A percentile compares a stretch with the other conserved stretches of the same genome.
Conservation (phyloP, 2,113 vertebrate genomes). For the Oreochromis niloticus region DNA sequence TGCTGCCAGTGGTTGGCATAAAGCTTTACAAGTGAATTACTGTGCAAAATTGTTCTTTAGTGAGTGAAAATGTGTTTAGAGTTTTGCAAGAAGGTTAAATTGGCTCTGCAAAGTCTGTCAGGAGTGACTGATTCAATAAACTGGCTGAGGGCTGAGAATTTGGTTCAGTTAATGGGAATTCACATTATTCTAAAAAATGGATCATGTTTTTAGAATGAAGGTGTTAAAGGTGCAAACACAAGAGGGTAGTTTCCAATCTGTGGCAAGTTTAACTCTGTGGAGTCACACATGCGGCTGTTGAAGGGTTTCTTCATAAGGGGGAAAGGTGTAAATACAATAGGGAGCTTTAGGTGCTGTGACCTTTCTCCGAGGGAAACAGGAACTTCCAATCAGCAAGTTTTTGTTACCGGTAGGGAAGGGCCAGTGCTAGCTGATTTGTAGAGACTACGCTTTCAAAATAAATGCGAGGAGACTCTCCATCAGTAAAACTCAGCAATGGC, state of each 20-base stretch:
- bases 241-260: background rate
- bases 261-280: background rate
- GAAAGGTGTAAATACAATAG: background rate
- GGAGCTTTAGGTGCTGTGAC: background rate
- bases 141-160: background rate
- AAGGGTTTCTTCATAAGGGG: background rate
- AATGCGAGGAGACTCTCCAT: background rate
- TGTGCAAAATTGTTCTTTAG: background rate
- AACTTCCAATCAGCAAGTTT: background rate
- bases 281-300: background rate
- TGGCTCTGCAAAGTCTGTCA: background rate
- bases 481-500: accelerated
- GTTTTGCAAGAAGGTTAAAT: background rate
- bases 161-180: background rate
- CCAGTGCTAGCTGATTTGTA: background rate
- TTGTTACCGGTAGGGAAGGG: background rate
- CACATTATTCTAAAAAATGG: background rate
- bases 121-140: background rate
- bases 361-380: background rate
- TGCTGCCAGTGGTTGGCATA: background rate
- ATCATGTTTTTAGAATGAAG: background rate
- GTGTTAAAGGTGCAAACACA: background rate
- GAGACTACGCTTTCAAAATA: background rate
- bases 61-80: background rate
- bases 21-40: background rate